A percentile compares a stretch with the other conserved stretches of the same genome.
Evolutionary conservation across 2,113 vertebrate species (phyloP).

Genomic region (Heloderma charlesbogerti): DNA sequence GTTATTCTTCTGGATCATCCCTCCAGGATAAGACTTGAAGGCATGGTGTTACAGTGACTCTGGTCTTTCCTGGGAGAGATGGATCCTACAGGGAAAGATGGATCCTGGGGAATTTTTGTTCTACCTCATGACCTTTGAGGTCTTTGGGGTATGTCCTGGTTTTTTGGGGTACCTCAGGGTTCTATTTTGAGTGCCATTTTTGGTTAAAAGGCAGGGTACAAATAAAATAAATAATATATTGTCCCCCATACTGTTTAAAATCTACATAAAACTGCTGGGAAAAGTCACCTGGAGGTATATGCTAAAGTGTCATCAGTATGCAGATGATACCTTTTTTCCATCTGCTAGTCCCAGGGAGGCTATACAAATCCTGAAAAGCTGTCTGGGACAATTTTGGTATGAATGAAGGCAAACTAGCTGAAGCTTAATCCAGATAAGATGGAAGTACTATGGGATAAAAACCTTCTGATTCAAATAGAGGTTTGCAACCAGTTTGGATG

Average conservation of each 20-base stretch:
- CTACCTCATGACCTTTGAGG: neutral
- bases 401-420: too few species aligned
- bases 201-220: too few species aligned
- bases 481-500: too few species aligned
- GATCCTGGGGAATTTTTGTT: neutral
- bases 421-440: too few species aligned
- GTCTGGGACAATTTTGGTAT: neutral
- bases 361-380: neutral
- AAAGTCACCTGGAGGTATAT: neutral
- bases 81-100: neutral
- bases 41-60: neutral
- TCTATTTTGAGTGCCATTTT: too few species aligned
- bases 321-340: neutral
- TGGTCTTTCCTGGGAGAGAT: neutral
- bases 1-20: too few species aligned
- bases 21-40: too few species aligned
- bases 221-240: neutral
- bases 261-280: neutral
- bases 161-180: too few species aligned
- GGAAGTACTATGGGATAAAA: too few species aligned
- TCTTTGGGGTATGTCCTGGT: neutral
- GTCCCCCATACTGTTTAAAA: neutral
- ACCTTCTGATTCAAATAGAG: too few species aligned
- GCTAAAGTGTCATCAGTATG: neutral
- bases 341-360: neutral